Percentiles rank a stretch among this genome's conserved stretches.
Conservation (phyloP, 2,797 vertebrate genomes). For the Epinephelus coioides region DNA sequence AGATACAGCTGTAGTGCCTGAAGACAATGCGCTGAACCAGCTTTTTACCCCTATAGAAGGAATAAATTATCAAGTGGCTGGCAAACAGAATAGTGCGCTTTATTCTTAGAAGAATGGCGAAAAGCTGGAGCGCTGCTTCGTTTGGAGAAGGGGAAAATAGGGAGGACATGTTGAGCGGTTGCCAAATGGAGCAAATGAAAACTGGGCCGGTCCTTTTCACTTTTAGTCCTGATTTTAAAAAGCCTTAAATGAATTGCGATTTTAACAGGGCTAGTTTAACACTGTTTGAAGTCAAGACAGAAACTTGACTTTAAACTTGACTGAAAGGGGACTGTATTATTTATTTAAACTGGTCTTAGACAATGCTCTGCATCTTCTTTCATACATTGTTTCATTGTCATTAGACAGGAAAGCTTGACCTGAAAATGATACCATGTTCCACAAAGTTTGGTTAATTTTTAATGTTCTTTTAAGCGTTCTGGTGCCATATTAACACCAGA, state of each 20-base stretch:
- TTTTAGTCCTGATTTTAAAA: slow-evolving; percentile 36
- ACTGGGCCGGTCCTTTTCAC: slow-evolving; percentile 26
- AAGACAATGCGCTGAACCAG: slow-evolving; percentile 82
- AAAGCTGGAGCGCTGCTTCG: slow-evolving; percentile 44
- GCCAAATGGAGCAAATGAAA: slow-evolving; percentile 46
- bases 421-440: too few relatives aligned
- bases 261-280: slow-evolving; percentile 15
- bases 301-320: slow-evolving; percentile 1
- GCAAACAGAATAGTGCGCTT: slow-evolving; percentile 65
- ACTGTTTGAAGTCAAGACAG: slow-evolving; percentile 1
- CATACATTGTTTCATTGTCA: not conserved
- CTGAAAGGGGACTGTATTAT: not conserved
- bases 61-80: slow-evolving; percentile 79
- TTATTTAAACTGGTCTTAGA: not conserved
- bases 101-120: slow-evolving; percentile 69
- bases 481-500: not conserved
- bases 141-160: slow-evolving; percentile 32
- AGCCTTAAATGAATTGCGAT: slow-evolving; percentile 31
- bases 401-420: too few relatives aligned
- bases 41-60: slow-evolving; percentile 73
- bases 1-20: slow-evolving; percentile 78
- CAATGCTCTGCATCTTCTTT: not conserved
- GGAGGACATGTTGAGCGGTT: slow-evolving; percentile 43
- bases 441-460: not conserved
- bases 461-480: not conserved